Percentiles rank a stretch among this genome's conserved stretches.
Evolutionary conservation across 1,140 invertebrate species (phyloP).

Genomic region (Psilanteris sp.): DNA sequence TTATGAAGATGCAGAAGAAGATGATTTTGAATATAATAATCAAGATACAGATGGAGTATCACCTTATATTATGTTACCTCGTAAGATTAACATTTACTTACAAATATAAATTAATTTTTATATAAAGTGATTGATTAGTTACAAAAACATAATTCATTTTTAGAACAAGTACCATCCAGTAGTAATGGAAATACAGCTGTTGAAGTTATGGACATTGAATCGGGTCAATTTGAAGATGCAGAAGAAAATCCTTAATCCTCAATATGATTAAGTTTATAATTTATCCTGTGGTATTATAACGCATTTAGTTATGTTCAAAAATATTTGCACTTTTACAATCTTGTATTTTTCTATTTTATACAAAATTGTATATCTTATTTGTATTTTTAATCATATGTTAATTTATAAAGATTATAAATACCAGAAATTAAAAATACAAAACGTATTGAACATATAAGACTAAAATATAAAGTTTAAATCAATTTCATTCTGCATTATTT

Average conservation of each 20-base stretch:
- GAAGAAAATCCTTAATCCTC: conserved; percentile 77
- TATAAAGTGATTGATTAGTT: too few relatives aligned
- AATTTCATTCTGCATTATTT: conserved; percentile 23
- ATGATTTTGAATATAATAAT: conserved; percentile 74
- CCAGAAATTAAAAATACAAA: background rate
- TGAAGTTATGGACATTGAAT: conserved; percentile 79
- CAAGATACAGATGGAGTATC: conserved; percentile 71
- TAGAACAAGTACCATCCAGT: conserved; percentile 70
- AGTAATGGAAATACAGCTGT: conserved; percentile 73
- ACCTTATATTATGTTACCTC: conserved; percentile 71
- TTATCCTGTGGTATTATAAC: conserved; percentile 64
- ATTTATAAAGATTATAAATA: conserved; percentile 5
- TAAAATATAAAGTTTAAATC: conserved; percentile 27
- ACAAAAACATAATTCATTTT: conserved; percentile 12
- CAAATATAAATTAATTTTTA: too few relatives aligned
- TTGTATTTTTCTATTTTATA: conserved; percentile 47
- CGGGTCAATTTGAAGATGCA: conserved; percentile 82
- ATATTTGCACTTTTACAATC: conserved; percentile 58
- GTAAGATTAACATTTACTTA: too few relatives aligned
- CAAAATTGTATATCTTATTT: conserved; percentile 17
- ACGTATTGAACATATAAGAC: conserved; percentile 4
- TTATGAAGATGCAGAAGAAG: conserved; percentile 80
- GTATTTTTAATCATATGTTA: conserved; percentile 12
- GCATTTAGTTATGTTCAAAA: conserved; percentile 72
- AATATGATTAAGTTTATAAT: conserved; percentile 13